phyloP scores from a whole-genome alignment of 2,888 invertebrate genomes.

The Ferrisia virgata region DNA sequence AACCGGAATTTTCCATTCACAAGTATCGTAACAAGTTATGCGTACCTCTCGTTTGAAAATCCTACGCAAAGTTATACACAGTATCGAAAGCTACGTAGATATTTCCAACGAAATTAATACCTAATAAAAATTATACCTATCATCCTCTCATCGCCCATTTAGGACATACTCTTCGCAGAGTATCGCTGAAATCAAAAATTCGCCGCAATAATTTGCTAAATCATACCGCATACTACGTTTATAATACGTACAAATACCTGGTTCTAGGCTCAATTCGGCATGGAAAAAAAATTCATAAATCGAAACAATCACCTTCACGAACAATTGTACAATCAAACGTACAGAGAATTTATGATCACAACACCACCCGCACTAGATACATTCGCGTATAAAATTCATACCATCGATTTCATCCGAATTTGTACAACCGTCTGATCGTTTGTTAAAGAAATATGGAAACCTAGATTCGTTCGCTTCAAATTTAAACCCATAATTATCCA shows the following conservation, averaged over 20 bases:
- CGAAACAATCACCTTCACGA: not conserved
- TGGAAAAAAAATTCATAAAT: not conserved
- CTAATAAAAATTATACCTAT: not conserved
- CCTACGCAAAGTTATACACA: no score
- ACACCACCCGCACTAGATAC: not conserved
- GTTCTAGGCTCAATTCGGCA: not conserved
- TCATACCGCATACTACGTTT: not conserved
- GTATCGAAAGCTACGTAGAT: no score
- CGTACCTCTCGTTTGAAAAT: no score
- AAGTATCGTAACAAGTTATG: no score
- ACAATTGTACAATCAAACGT: constrained; percentile 2
- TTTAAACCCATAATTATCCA: not conserved
- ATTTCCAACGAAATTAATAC: no score
- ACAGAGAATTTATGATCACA: not conserved
- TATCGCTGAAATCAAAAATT: not conserved
- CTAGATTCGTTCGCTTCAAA: not conserved
- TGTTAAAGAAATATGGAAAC: not conserved
- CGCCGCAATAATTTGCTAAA: not conserved
- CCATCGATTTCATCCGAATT: no score
- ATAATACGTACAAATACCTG: not conserved
- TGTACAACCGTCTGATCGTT: not conserved
- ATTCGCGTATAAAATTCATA: no score
- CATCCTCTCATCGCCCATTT: no score
- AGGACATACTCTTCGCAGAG: no score
- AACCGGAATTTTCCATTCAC: no score